Conservation (phyloP, 1,140 invertebrate species). For the Vanessa tameamea region DNA sequence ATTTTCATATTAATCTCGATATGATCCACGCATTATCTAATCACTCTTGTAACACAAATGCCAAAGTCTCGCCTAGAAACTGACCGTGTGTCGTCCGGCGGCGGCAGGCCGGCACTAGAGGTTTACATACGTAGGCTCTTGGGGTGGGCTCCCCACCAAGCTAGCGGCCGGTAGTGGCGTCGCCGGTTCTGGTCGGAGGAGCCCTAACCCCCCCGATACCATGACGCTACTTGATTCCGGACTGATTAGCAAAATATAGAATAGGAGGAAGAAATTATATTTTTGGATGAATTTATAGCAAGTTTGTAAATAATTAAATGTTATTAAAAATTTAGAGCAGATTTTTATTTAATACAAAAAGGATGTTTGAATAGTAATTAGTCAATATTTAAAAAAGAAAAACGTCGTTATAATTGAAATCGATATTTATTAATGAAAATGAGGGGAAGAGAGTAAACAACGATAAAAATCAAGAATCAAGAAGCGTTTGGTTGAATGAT, state of each 20-base stretch:
- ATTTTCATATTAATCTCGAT: conserved; percentile 7
- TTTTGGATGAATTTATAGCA: not conserved
- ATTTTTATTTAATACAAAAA: too few species aligned
- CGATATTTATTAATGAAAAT: not conserved
- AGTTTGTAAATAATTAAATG: not conserved
- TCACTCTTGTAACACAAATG: conserved; percentile 23
- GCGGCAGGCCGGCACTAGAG: conserved; percentile 90
- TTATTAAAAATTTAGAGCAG: too few species aligned
- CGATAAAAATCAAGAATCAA: conserved; percentile 54
- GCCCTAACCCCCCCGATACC: conserved; percentile 83
- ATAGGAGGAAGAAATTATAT: not conserved
- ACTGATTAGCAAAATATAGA: conserved; percentile 49
- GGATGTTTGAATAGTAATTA: too few species aligned
- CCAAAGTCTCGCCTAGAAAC: conserved; percentile 50
- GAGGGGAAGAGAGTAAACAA: not conserved
- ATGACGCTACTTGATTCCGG: conserved; percentile 83
- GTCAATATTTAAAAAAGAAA: too few species aligned
- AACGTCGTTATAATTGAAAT: not conserved
- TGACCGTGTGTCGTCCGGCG: conserved; percentile 78
- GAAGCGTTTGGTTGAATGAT: conserved; percentile 55
- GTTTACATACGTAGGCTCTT: conserved; percentile 96
- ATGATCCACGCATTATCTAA: conserved; percentile 23
- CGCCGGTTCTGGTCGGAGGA: conserved; percentile 77
- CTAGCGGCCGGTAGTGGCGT: conserved; percentile 77
- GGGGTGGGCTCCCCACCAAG: conserved; percentile 87